Evolutionary conservation across 2,797 vertebrate genomes (phyloP).

Genomic region (Tachyglossus aculeatus): DNA sequence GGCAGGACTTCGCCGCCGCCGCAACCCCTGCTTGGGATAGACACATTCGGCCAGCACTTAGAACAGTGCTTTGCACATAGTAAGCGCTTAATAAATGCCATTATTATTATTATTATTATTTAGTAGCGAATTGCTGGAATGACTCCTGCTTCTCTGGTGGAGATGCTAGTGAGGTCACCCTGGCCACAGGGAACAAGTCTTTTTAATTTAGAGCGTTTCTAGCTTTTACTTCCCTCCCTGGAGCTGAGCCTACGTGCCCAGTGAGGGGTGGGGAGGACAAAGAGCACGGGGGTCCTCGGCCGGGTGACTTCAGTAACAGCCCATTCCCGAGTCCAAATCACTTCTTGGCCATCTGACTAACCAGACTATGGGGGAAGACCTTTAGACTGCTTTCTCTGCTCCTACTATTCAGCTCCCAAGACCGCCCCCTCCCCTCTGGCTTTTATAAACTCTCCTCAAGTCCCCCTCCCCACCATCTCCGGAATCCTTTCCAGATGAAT

Average conservation of each 20-base stretch:
- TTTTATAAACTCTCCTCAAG: no score
- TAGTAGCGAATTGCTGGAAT: slow-evolving; percentile 69
- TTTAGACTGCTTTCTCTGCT: not conserved
- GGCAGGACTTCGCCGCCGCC: slow-evolving; percentile 51
- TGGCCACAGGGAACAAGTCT: slow-evolving; percentile 55
- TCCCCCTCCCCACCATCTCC: no score
- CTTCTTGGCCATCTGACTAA: not conserved
- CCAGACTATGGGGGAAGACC: no score
- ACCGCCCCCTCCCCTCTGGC: no score
- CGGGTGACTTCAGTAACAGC: no score
- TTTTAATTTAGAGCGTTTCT: slow-evolving; percentile 62
- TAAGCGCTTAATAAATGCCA: no score
- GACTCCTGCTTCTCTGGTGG: slow-evolving; percentile 65
- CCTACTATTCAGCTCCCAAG: not conserved
- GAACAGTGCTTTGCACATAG: no score
- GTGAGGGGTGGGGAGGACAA: slow-evolving; percentile 42
- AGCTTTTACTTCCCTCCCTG: slow-evolving; percentile 45
- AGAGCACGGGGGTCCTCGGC: slow-evolving; percentile 34
- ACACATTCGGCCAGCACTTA: slow-evolving; percentile 69
- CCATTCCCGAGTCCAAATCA: no score
- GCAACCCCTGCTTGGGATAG: slow-evolving; percentile 68
- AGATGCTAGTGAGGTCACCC: slow-evolving; percentile 59
- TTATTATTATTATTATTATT: no score
- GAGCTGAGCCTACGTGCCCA: slow-evolving; percentile 60
- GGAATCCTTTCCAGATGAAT: no score